These are phyloP conservation scores for Nomada fucata DNA, from an alignment of 2,888 invertebrate genomes.

Conservation along the genomic window DNA sequence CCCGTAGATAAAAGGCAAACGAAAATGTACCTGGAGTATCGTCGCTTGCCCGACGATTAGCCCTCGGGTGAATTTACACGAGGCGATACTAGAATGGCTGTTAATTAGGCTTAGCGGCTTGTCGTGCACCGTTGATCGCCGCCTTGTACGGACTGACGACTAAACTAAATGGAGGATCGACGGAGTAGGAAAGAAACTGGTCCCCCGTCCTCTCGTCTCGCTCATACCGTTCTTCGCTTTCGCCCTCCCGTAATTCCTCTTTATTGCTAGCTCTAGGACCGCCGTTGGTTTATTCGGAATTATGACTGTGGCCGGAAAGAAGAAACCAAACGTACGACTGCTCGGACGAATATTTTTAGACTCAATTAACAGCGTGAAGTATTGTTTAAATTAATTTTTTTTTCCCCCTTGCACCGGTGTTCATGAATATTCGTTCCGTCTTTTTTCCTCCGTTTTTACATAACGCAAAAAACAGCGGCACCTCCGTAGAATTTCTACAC, in stretches of 20 bases:
- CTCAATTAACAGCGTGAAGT: no score
- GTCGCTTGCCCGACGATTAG: constrained; percentile 74
- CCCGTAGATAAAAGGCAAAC: constrained; percentile 9
- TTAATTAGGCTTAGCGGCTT: constrained; percentile 79
- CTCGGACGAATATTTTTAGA: no score
- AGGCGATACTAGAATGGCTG: constrained; percentile 74
- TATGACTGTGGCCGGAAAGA: background rate
- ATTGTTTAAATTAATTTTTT: no score
- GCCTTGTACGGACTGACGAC: constrained; percentile 62
- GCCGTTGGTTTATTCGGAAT: background rate
- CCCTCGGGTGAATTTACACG: constrained; percentile 74
- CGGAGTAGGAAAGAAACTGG: constrained; percentile 17
- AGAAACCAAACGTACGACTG: no score
- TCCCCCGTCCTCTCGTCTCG: constrained; percentile 14
- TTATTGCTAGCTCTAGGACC: background rate
- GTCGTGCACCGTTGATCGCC: constrained; percentile 76
- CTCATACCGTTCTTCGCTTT: background rate
- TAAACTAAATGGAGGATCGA: constrained; percentile 70
- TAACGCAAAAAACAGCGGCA: background rate
- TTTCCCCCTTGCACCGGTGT: no score
- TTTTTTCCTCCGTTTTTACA: no score
- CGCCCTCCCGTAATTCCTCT: background rate
- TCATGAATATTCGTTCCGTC: no score
- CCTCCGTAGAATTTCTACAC: constrained; percentile 4
- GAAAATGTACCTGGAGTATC: constrained; percentile 47